Evolutionary conservation across 2,888 invertebrate genomes (phyloP), one percentile per base, ranked within the genome.

Genomic region (Omphaloscelis lunosa): DNA sequence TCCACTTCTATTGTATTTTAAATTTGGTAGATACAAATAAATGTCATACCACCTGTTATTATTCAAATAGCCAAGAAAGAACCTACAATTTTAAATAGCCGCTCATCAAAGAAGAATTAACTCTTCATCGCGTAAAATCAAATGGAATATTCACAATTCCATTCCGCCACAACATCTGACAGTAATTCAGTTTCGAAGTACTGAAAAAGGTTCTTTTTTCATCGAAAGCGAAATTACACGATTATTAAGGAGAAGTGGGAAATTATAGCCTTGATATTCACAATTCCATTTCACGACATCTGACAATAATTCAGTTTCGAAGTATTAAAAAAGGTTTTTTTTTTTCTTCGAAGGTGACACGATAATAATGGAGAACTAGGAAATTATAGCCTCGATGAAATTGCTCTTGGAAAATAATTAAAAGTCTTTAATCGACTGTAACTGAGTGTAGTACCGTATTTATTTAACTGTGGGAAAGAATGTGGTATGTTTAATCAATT

Each of bases 181-280:
- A 53, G n/a, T 58, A 66, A 75, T 80, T 58, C 48, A 51, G 20
- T 45, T 68, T 68, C 69, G 7, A 59, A 29, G 61, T 65, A 45
- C 34, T 58, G 73, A 53, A 53, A 73, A 72, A 8, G 11, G 5
- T 15, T n/a, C 41, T 65, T 62, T 39, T 72, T 83, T 48, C 62
- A 53, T 51, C n/a, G 39, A 41, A n/a, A 11, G 58, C 68, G n/a
- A 63, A n/a, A 41, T 51, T 2, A 72, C 29, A 71, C 11, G 27
- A 23, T 72, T 51, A 27, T 63, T 61, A 65, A 23, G 8, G 58
- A 51, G 27, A 63, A 62, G 41, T 53, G 45, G 34, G 0, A 67
- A 83, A 83, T 68, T 69, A 58, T 59, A 34, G 48, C 8, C 9
- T n/a, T n/a, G n/a, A 81, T 81, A 82, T 83, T 78, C 48, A 78